Conservation (phyloP, 2,888 invertebrate species). For the Calliopum simillimum region DNA sequence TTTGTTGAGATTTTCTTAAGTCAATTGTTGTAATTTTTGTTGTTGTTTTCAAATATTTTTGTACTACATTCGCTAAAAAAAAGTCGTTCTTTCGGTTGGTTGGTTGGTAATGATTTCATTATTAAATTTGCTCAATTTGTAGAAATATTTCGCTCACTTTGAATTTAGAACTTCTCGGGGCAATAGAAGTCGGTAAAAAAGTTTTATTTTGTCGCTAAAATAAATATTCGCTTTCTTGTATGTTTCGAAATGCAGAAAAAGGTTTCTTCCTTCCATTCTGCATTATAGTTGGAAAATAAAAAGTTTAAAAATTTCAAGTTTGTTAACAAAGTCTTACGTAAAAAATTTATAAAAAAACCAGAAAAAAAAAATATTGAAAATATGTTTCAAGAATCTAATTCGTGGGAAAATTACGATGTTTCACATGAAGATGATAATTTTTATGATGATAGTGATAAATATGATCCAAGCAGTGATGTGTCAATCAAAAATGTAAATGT, state of each 20-base stretch:
- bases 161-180: slow-evolving; percentile 46
- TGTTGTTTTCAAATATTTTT: slow-evolving; percentile 44
- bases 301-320: too few relatives aligned
- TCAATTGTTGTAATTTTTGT: slow-evolving; percentile 36
- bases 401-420: slow-evolving; percentile 53
- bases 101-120: slow-evolving; percentile 47
- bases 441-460: slow-evolving; percentile 48
- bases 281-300: neutral
- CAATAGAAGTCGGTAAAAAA: slow-evolving; percentile 33
- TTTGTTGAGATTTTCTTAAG: slow-evolving; percentile 30
- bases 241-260: neutral
- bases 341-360: neutral
- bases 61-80: slow-evolving; percentile 35
- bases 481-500: slow-evolving; percentile 1
- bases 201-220: neutral
- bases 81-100: slow-evolving; percentile 33
- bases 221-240: neutral
- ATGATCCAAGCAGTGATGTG: neutral
- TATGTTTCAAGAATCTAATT: slow-evolving; percentile 30
- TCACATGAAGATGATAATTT: slow-evolving; percentile 51
- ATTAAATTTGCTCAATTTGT: slow-evolving; percentile 50
- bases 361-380: too few relatives aligned
- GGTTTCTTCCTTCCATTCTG: neutral
- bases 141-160: slow-evolving; percentile 55
- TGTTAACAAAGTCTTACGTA: neutral